phyloP scores from a whole-genome alignment of 2,797 vertebrate species.

The Rousettus madagascariensis region DNA sequence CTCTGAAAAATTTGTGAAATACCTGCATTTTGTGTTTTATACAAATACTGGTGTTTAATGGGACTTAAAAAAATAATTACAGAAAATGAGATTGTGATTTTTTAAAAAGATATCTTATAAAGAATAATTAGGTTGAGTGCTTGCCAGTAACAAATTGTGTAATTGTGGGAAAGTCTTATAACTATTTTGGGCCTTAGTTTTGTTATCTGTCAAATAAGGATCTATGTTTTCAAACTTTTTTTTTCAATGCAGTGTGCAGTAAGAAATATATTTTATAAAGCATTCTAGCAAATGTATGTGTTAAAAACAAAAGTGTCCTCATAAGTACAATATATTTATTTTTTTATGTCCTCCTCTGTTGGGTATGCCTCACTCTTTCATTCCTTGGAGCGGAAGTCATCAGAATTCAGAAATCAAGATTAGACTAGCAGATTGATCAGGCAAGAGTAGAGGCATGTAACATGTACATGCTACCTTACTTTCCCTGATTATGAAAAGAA shows the following conservation, averaged over 20 bases:
- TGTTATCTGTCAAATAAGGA: not conserved
- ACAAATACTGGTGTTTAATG: not conserved
- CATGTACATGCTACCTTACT: not conserved
- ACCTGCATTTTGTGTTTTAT: not conserved
- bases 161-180: not conserved
- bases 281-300: not conserved
- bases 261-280: slow-evolving; percentile 10
- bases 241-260: not conserved
- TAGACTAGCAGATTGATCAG: not conserved
- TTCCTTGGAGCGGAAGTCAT: not conserved
- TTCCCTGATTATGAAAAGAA: not conserved
- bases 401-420: not conserved
- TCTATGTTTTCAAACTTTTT: not conserved
- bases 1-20: slow-evolving; percentile 4
- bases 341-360: not conserved
- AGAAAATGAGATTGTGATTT: not conserved
- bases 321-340: not conserved
- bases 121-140: not conserved
- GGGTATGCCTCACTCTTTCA: not conserved
- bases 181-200: not conserved
- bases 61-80: not conserved
- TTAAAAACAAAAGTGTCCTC: not conserved
- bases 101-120: not conserved
- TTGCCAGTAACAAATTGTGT: not conserved
- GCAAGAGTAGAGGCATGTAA: not conserved